phyloP scores from a whole-genome alignment of 2,888 invertebrate genomes.

The Petrophora chlorosata region DNA sequence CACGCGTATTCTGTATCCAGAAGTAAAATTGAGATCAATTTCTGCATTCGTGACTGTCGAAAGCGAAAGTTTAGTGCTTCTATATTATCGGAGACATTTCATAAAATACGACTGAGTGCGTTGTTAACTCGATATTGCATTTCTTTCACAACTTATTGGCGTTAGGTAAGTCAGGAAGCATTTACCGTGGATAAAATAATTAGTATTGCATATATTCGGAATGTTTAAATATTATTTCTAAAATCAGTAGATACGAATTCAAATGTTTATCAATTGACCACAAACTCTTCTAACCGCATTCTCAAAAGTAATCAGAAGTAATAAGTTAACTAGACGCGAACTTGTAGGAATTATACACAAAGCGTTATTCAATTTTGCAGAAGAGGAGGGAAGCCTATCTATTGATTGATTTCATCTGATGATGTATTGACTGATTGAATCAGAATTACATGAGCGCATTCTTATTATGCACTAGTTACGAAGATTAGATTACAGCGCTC shows the following conservation, averaged over 20 bases:
- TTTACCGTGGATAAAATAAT: conserved; percentile 8
- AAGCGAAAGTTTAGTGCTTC: conserved; percentile 27
- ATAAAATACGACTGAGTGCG: conserved; percentile 25
- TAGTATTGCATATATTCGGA: not conserved
- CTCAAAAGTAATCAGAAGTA: not conserved
- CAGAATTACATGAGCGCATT: conserved; percentile 33
- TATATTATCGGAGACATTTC: conserved; percentile 28
- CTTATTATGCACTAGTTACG: conserved; percentile 33
- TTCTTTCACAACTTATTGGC: conserved; percentile 31
- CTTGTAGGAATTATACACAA: too few species aligned
- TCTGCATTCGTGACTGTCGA: conserved; percentile 23
- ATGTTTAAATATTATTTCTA: too few species aligned
- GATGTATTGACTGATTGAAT: conserved; percentile 27
- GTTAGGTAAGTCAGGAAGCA: conserved; percentile 24
- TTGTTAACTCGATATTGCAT: conserved; percentile 26
- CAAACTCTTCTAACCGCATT: too few species aligned
- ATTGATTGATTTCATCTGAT: conserved; percentile 15
- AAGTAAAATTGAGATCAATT: conserved; percentile 8
- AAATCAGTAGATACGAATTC: too few species aligned
- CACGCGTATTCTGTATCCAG: not conserved
- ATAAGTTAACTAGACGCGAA: too few species aligned
- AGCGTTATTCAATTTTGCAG: too few species aligned
- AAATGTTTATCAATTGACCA: too few species aligned
- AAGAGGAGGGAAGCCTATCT: too few species aligned
- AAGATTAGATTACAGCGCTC: conserved; percentile 33